Conservation (phyloP, 2,888 invertebrate genomes). For the Troides oblongomaculatus region DNA sequence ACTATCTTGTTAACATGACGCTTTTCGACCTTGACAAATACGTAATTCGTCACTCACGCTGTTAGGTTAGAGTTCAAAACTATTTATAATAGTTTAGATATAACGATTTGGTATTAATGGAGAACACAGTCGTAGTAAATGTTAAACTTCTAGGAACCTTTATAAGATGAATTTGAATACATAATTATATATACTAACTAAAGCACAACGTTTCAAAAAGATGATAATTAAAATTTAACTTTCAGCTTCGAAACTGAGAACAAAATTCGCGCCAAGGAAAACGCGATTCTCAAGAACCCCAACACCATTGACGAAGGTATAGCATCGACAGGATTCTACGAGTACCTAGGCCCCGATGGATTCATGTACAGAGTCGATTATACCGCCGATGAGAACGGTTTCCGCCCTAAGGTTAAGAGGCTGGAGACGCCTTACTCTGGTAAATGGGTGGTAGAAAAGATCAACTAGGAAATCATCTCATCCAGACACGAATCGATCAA, state of each 20-base stretch:
- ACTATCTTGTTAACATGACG: slow-evolving; percentile 41
- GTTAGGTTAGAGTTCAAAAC: slow-evolving; percentile 59
- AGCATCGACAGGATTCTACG: slow-evolving; percentile 74
- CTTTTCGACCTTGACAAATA: slow-evolving; percentile 55
- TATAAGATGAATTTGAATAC: not conserved
- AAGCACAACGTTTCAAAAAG: not conserved
- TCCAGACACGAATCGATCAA: slow-evolving; percentile 35
- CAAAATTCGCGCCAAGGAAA: slow-evolving; percentile 77
- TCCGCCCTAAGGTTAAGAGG: slow-evolving; percentile 70
- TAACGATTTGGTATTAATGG: slow-evolving; percentile 43
- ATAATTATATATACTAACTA: not conserved
- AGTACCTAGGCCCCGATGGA: slow-evolving; percentile 77
- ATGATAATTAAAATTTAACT: slow-evolving; percentile 1
- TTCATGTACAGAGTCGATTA: slow-evolving; percentile 77
- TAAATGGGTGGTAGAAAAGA: slow-evolving; percentile 72
- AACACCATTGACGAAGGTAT: slow-evolving; percentile 75
- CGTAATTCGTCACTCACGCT: slow-evolving; percentile 38
- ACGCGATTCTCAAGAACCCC: slow-evolving; percentile 72
- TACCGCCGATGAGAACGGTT: slow-evolving; percentile 76
- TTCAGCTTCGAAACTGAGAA: slow-evolving; percentile 77
- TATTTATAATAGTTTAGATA: slow-evolving; percentile 58
- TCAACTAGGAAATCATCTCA: slow-evolving; percentile 50
- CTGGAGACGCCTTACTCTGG: slow-evolving; percentile 74
- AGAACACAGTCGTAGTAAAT: slow-evolving; percentile 26
- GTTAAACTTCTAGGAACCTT: slow-evolving; percentile 6